A percentile compares a stretch with the other conserved stretches of the same genome.
Evolutionary conservation across 2,888 invertebrate genomes (phyloP).

Genomic region (Polydrusus pterygomalis): DNA sequence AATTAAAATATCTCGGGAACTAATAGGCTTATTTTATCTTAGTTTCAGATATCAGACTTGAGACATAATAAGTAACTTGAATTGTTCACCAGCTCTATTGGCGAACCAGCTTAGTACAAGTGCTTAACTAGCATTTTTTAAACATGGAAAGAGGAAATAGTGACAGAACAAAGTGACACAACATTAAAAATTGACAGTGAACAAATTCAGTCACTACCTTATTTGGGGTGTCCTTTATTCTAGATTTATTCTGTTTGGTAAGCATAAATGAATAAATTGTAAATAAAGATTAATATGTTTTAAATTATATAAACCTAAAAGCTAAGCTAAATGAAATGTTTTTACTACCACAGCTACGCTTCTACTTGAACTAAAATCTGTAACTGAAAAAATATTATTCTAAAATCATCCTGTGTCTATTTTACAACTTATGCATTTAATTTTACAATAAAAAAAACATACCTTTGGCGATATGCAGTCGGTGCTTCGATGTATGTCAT

Average conservation of each 20-base stretch:
- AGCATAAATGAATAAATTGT: slow-evolving; percentile 35
- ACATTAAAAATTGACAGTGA: slow-evolving; percentile 22
- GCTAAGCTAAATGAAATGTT: slow-evolving; percentile 6
- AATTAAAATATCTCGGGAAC: too few species aligned
- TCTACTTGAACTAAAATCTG: not conserved
- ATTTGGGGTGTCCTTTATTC: slow-evolving; percentile 49
- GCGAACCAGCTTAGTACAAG: slow-evolving; percentile 6
- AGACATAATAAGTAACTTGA: too few species aligned
- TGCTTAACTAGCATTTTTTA: slow-evolving; percentile 2
- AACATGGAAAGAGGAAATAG: slow-evolving; percentile 1
- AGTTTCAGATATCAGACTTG: too few species aligned
- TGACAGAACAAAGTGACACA: slow-evolving; percentile 18
- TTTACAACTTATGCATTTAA: not conserved
- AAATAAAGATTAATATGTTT: slow-evolving; percentile 23
- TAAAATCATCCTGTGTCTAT: not conserved
- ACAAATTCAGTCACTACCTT: slow-evolving; percentile 45
- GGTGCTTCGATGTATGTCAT: slow-evolving; percentile 76
- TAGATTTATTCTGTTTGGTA: slow-evolving; percentile 46
- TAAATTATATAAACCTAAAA: slow-evolving; percentile 13
- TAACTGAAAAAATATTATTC: not conserved
- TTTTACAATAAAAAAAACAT: slow-evolving; percentile 2
- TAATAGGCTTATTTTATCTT: too few species aligned
- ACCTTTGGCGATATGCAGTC: slow-evolving; percentile 82
- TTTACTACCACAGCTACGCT: not conserved
- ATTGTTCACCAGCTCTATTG: too few species aligned